Percentiles rank a stretch among this genome's conserved stretches.
Evolutionary conservation across 2,113 vertebrate species (phyloP).

Genomic region (Istiophorus platypterus): DNA sequence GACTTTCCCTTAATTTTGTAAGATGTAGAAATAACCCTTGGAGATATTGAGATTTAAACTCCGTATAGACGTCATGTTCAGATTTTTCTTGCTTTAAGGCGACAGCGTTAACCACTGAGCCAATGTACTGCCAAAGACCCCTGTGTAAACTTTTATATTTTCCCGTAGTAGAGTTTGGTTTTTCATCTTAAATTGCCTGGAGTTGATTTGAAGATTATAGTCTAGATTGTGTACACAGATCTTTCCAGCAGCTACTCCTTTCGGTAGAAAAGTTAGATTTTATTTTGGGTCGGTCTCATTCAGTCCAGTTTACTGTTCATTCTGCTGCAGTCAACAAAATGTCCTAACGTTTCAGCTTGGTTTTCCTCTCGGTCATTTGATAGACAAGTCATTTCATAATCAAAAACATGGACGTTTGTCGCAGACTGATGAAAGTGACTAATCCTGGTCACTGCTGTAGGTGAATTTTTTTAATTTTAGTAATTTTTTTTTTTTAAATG

Average conservation of each 20-base stretch:
- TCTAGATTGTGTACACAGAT: conserved; percentile 1
- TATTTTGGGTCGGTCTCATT: not conserved
- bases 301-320: not conserved
- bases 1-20: conserved; percentile 1
- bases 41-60: not conserved
- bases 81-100: not conserved
- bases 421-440: no score
- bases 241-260: not conserved
- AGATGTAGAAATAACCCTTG: not conserved
- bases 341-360: not conserved
- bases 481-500: no score
- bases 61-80: not conserved
- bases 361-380: not conserved
- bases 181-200: not conserved
- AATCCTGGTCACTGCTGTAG: not conserved
- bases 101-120: not conserved
- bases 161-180: not conserved
- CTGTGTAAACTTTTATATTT: not conserved
- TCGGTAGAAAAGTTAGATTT: conserved; percentile 1
- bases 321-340: not conserved
- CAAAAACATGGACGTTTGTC: not conserved
- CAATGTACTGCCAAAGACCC: not conserved
- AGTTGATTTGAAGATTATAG: conserved; percentile 7
- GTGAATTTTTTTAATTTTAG: not conserved
- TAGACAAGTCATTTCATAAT: not conserved